Conservation (phyloP, 2,113 vertebrate genomes). For the Thalassarche chlororhynchos region DNA sequence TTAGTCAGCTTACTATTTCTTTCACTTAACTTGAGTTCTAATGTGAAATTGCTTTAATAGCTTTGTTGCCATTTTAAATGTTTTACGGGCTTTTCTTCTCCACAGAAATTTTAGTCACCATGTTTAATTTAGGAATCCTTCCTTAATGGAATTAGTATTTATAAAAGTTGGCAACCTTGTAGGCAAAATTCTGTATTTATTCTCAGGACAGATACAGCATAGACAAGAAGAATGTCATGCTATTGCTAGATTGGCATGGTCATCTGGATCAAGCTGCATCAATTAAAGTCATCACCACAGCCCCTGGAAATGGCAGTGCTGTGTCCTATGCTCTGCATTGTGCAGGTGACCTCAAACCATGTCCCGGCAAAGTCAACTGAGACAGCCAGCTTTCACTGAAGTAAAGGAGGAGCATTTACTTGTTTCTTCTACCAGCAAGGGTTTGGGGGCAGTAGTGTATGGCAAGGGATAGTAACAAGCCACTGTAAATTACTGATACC, state of each 20-base stretch:
- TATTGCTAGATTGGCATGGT: background rate
- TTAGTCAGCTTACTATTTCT: constrained; percentile 21
- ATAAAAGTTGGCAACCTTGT: background rate
- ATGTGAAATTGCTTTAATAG: background rate
- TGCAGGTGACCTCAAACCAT: background rate
- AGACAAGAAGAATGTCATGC: background rate
- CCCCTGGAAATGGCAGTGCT: background rate
- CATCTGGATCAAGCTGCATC: background rate
- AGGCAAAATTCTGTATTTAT: background rate
- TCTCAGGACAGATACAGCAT: background rate
- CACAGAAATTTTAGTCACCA: background rate
- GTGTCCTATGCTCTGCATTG: background rate
- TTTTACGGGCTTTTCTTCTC: background rate
- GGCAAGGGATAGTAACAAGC: background rate
- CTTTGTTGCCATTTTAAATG: background rate
- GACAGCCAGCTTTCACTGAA: background rate
- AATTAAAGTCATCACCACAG: background rate
- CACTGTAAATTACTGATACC: background rate
- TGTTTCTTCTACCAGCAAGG: background rate
- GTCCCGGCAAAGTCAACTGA: background rate
- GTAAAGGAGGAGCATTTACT: background rate
- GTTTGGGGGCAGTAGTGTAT: background rate
- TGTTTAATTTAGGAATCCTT: background rate
- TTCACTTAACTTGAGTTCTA: background rate
- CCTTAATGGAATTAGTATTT: background rate